Evolutionary conservation across 2,888 invertebrate species (phyloP), one percentile per base, ranked within the genome.

Genomic region (Hirtodrosophila histrioides): DNA sequence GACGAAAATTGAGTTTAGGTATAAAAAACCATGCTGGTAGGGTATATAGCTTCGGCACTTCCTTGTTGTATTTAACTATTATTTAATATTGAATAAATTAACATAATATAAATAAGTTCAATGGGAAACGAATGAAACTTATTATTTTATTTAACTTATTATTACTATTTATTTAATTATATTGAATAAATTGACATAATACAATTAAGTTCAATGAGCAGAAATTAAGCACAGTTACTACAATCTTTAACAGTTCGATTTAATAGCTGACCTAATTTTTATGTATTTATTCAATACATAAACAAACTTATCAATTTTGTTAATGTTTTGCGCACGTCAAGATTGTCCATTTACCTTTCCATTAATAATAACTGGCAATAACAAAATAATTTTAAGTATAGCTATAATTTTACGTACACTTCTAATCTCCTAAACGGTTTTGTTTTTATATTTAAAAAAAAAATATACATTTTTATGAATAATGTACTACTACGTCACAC

Each of bases 251-350:
- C 24, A 7, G 24, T 7, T 11, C 17, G 17, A 17, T 1, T 2
- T 17, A 17, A 17, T 17, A 17, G 1, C 1, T 45, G 1, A 29
- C 17, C 35, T 8, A 2, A 11, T 35, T 3, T n/a, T 49, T 53
- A 17, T 40, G 11, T 9, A 55, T 37, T 12, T 23, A 35, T 29
- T 35, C 29, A 37, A 37, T 48, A 48, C 9, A 9, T 29, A 53
- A 54, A 45, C 5, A 3, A 46, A 24, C 46, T 75, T 57, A 61
- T 57, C 60, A 54, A 61, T n/a, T 36, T 49, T 31, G 10, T 27
- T n/a, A n/a, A n/a, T n/a, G n/a, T n/a, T n/a, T n/a, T n/a, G n/a
- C n/a, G n/a, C n/a, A n/a, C n/a, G 27, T 3, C 27, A 27, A 27
- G 27, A 27, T 4, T 4, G 27, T 27, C 17, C 17, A 17, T 17